A percentile compares a stretch with the other conserved stretches of the same genome.
Conservation (phyloP, 1,140 invertebrate species). For the Camponotus floridanus region DNA sequence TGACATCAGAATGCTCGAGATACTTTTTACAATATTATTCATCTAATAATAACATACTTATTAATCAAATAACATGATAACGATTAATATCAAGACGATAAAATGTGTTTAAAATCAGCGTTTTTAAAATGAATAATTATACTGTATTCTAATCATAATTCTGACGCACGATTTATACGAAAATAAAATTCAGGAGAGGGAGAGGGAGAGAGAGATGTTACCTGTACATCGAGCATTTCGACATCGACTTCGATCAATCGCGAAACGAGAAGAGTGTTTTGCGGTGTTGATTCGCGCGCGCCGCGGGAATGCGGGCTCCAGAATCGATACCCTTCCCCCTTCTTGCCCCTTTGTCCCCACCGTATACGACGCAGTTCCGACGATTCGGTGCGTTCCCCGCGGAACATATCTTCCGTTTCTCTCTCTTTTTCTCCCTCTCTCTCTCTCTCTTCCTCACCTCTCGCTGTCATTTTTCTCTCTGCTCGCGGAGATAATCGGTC, state of each 20-base stretch:
- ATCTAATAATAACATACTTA: too few species aligned
- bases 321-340: conserved; percentile 45
- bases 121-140: too few species aligned
- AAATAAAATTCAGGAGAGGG: too few species aligned
- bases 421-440: too few species aligned
- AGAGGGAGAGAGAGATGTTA: too few species aligned
- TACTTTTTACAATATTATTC: too few species aligned
- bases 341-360: background rate
- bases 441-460: background rate
- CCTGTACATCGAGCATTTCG: background rate
- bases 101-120: too few species aligned
- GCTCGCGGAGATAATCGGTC: background rate
- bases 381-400: background rate
- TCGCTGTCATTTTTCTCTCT: background rate
- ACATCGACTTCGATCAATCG: background rate
- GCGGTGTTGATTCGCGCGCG: conserved; percentile 21
- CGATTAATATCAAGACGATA: too few species aligned
- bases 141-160: too few species aligned
- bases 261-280: background rate
- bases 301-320: conserved; percentile 24
- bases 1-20: too few species aligned
- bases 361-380: conserved; percentile 39
- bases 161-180: too few species aligned
- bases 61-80: too few species aligned
- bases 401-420: background rate